Evolutionary conservation across 2,797 vertebrate species (phyloP).

Genomic region (Chanos chanos): DNA sequence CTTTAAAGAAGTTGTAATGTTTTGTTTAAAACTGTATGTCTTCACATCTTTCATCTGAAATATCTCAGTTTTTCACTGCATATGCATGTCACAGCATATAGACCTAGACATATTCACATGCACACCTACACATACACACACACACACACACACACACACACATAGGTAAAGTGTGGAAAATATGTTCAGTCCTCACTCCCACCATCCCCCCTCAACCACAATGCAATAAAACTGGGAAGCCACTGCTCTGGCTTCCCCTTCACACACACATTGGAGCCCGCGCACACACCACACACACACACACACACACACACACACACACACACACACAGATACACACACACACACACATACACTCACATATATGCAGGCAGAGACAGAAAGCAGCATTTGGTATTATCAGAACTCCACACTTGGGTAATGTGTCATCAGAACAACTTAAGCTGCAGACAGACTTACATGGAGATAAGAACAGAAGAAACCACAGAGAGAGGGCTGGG

Average conservation of each 20-base stretch:
- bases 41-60: not conserved
- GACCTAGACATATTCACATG: not conserved
- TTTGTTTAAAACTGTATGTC: not conserved
- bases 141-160: slow-evolving; percentile 14
- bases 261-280: slow-evolving; percentile 26
- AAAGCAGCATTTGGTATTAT: slow-evolving; percentile 56
- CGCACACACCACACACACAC: slow-evolving; percentile 12
- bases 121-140: slow-evolving; percentile 6
- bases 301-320: slow-evolving; percentile 11
- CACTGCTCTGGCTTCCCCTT: slow-evolving; percentile 39
- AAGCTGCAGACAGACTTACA: slow-evolving; percentile 57
- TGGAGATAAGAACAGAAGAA: slow-evolving; percentile 47
- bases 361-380: slow-evolving; percentile 8
- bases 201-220: slow-evolving; percentile 34
- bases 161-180: slow-evolving; percentile 36
- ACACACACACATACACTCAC: slow-evolving; percentile 3
- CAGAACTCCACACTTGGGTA: slow-evolving; percentile 62
- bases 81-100: slow-evolving; percentile 21
- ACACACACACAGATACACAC: slow-evolving; percentile 12
- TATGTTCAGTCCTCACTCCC: slow-evolving; percentile 24
- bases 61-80: slow-evolving; percentile 20
- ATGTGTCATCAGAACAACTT: slow-evolving; percentile 67
- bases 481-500: slow-evolving; percentile 58
- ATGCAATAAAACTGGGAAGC: slow-evolving; percentile 44
- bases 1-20: no score